These are phyloP conservation scores for Ctena decussata DNA, from an alignment of 2,888 invertebrate genomes.

Conservation along the genomic window DNA sequence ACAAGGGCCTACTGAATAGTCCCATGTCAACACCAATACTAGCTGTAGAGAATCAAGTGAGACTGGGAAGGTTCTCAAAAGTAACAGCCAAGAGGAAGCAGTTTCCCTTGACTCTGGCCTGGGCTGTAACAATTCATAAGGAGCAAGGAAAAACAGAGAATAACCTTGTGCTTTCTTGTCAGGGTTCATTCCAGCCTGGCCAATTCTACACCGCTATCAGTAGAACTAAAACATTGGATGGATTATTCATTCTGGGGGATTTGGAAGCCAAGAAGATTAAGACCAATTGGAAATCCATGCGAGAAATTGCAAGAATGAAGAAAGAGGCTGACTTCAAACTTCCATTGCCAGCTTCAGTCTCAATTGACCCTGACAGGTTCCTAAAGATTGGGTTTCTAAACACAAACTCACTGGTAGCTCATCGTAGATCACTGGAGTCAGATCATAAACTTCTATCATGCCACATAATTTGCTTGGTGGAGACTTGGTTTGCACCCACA, in stretches of 20 bases:
- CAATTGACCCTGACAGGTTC: background rate
- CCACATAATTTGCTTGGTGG: background rate
- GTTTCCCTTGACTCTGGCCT: constrained; percentile 36
- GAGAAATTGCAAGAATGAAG: constrained; percentile 6
- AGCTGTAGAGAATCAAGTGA: background rate
- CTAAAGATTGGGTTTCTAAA: constrained; percentile 15
- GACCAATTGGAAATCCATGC: constrained; percentile 22
- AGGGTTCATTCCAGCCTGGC: constrained; percentile 23
- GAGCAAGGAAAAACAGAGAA: constrained; percentile 52
- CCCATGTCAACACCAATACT: constrained; percentile 30
- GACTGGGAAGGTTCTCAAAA: constrained; percentile 15
- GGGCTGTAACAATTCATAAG: constrained; percentile 46
- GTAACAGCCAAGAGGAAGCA: constrained; percentile 38
- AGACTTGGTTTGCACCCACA: background rate
- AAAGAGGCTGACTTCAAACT: background rate
- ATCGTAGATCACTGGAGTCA: background rate
- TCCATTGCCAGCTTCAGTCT: background rate
- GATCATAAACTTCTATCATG: background rate
- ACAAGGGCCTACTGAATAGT: no score
- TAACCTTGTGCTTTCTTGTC: constrained; percentile 27
- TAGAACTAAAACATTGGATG: constrained; percentile 26
- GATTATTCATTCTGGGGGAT: constrained; percentile 24
- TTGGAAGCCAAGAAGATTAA: constrained; percentile 17
- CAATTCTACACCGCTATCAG: constrained; percentile 29
- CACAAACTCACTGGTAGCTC: constrained; percentile 19